Conservation (phyloP, 2,888 invertebrate genomes). For the Scrobipalpa atriplicella region DNA sequence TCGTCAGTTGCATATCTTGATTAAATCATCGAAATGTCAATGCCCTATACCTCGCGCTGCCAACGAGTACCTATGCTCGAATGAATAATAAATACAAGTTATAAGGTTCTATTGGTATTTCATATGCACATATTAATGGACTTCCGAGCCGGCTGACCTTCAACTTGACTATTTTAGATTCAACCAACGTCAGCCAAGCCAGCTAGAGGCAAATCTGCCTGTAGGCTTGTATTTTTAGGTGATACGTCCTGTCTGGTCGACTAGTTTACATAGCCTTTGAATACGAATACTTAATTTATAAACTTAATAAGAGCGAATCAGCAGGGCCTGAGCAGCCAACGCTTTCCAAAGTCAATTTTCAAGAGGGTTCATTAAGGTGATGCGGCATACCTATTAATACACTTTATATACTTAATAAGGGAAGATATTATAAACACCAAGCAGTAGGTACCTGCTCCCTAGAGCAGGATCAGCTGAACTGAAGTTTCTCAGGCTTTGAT, state of each 20-base stretch:
- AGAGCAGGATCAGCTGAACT: too few relatives aligned
- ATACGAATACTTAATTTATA: background rate
- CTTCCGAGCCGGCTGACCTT: conserved; percentile 45
- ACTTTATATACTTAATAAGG: background rate
- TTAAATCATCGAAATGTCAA: conserved; percentile 7
- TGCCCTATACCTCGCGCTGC: background rate
- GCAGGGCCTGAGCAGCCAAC: background rate
- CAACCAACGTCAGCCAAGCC: conserved; percentile 25
- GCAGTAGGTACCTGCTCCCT: too few relatives aligned
- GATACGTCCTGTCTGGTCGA: background rate
- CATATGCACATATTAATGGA: conserved; percentile 25
- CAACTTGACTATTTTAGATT: conserved; percentile 50
- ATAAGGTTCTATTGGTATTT: conserved; percentile 6
- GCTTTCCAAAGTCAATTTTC: conserved; percentile 11
- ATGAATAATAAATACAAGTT: background rate
- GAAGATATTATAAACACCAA: too few relatives aligned
- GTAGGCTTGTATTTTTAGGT: conserved; percentile 2
- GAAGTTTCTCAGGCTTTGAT: too few relatives aligned
- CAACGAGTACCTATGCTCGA: too few relatives aligned
- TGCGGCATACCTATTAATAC: conserved; percentile 5
- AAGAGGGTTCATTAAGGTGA: conserved; percentile 2
- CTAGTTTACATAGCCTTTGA: background rate
- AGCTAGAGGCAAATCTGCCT: conserved; percentile 7
- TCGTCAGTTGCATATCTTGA: background rate
- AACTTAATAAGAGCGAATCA: background rate